Percentiles rank a stretch among this genome's conserved stretches.
phyloP scores from a whole-genome alignment of 1,140 invertebrate species.

The Zaprionus tsacasi region DNA sequence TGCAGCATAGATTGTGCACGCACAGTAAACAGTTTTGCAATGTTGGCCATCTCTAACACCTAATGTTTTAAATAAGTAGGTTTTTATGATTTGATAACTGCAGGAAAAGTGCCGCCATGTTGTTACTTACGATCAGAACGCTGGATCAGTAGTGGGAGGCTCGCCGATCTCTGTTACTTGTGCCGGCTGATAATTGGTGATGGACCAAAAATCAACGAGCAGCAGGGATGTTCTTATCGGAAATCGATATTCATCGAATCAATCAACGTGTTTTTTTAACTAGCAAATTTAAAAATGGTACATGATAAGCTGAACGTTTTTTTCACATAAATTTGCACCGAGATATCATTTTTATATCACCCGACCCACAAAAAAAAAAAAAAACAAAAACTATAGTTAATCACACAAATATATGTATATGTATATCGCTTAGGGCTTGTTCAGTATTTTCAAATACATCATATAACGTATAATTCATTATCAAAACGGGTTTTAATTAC shows the following conservation, averaged over 20 bases:
- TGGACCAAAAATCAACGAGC: constrained; percentile 10
- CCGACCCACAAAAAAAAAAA: neutral
- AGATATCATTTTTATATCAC: no score
- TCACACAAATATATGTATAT: neutral
- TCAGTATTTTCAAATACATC: constrained; percentile 19
- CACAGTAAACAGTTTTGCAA: constrained; percentile 72
- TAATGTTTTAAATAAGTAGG: constrained; percentile 11
- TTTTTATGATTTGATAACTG: constrained; percentile 38
- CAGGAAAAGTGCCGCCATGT: neutral
- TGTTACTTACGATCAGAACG: constrained; percentile 57
- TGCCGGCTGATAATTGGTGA: constrained; percentile 32
- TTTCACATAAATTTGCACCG: no score
- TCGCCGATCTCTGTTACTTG: constrained; percentile 35
- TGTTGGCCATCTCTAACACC: constrained; percentile 70
- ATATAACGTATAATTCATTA: constrained; percentile 15
- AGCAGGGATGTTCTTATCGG: neutral
- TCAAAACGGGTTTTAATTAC: constrained; percentile 5
- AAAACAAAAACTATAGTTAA: neutral
- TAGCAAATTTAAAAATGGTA: neutral
- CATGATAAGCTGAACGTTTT: neutral
- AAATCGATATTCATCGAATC: neutral
- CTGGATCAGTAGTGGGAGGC: constrained; percentile 58
- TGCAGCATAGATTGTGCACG: constrained; percentile 70
- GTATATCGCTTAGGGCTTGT: constrained; percentile 9
- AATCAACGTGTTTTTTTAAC: neutral